Conservation (phyloP, 2,797 vertebrate genomes). For the Phalanger gymnotis region DNA sequence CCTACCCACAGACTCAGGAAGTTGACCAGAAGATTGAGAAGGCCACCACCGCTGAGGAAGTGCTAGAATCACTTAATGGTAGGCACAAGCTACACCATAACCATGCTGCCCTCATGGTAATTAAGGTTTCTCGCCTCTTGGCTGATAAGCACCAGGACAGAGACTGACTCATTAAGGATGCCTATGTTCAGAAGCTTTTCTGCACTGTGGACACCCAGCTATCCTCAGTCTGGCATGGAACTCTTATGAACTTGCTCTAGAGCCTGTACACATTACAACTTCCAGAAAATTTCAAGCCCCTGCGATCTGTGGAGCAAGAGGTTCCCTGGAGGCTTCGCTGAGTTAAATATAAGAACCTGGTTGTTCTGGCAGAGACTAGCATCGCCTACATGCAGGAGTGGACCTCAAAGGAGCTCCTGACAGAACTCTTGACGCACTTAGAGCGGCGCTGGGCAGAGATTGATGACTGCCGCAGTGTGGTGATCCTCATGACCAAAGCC, state of each 20-base stretch:
- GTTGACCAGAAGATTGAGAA: constrained; percentile 82
- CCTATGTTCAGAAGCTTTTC: constrained; percentile 84
- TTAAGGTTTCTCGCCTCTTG: constrained; percentile 79
- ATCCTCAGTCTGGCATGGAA: constrained; percentile 86
- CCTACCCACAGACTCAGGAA: constrained; percentile 57
- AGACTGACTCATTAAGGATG: constrained; percentile 77
- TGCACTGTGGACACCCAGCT: constrained; percentile 81
- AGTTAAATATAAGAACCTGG: constrained; percentile 87
- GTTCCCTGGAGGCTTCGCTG: constrained; percentile 91
- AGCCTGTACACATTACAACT: constrained; percentile 84
- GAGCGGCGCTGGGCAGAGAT: constrained; percentile 96
- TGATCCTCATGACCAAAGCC: constrained; percentile 84
- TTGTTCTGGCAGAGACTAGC: constrained; percentile 82
- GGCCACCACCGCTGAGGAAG: constrained; percentile 80
- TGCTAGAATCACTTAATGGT: constrained; percentile 78
- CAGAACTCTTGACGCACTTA: constrained; percentile 87
- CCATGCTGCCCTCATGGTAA: constrained; percentile 83
- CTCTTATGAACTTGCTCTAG: constrained; percentile 85
- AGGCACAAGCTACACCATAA: constrained; percentile 74
- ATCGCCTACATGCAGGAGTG: background rate
- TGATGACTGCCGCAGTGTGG: constrained; percentile 83
- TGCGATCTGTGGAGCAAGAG: constrained; percentile 90
- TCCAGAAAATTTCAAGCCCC: constrained; percentile 42
- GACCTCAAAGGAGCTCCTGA: constrained; percentile 79
- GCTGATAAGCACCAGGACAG: constrained; percentile 68